A percentile compares a stretch with the other conserved stretches of the same genome.
These are phyloP conservation scores for Atopsyche davidsoni DNA, from an alignment of 1,140 invertebrate genomes.

Conservation along the genomic window DNA sequence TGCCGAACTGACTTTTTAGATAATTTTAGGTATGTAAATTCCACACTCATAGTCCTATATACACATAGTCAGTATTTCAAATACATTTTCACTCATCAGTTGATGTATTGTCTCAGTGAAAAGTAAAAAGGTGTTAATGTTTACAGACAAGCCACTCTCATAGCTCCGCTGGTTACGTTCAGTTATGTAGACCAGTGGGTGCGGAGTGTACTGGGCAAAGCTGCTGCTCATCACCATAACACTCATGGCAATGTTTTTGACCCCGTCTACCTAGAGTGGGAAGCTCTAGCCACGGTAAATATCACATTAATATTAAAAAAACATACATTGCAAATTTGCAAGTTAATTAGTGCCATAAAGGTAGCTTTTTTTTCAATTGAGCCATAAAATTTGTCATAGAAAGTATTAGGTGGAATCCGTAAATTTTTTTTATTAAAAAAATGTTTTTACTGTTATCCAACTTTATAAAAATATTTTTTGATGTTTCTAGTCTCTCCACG, in stretches of 20 bases:
- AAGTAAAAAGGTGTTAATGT: neutral
- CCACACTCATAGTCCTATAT: neutral
- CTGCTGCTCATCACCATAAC: constrained; percentile 39
- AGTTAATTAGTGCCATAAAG: too few relatives aligned
- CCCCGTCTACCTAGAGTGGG: constrained; percentile 76
- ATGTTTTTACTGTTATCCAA: too few relatives aligned
- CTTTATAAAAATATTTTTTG: too few relatives aligned
- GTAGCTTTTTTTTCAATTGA: too few relatives aligned
- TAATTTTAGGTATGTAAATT: constrained; percentile 51
- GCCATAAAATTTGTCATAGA: too few relatives aligned
- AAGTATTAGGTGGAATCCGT: too few relatives aligned
- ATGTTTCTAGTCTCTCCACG: too few relatives aligned
- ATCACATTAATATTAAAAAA: too few relatives aligned
- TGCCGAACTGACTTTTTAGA: constrained; percentile 72
- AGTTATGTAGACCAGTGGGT: constrained; percentile 77
- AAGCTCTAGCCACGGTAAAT: constrained; percentile 59
- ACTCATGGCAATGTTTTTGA: constrained; percentile 50
- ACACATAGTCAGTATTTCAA: neutral
- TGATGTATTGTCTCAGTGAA: neutral
- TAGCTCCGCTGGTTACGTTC: constrained; percentile 78
- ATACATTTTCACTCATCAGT: neutral
- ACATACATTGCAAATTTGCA: too few relatives aligned
- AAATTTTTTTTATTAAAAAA: too few relatives aligned
- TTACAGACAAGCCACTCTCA: constrained; percentile 64
- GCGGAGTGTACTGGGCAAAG: constrained; percentile 55